phyloP scores from a whole-genome alignment of 2,113 vertebrate species.

The Labeo rohita region DNA sequence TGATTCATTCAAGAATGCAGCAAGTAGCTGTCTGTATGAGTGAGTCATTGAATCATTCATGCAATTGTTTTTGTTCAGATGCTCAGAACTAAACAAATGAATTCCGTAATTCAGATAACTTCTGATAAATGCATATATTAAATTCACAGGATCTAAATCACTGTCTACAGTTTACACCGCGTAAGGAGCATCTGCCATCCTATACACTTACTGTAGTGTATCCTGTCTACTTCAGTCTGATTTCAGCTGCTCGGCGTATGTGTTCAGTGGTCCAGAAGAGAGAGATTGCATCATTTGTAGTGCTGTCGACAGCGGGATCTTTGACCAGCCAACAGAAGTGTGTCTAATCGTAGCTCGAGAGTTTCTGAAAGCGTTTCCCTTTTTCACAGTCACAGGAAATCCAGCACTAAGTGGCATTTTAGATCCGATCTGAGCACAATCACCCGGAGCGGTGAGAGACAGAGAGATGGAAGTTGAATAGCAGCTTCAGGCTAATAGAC shows the following conservation, averaged over 20 bases:
- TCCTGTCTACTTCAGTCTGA: background rate
- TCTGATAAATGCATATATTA: background rate
- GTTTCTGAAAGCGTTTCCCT: conserved; percentile 5
- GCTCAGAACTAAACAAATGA: background rate
- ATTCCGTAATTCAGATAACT: background rate
- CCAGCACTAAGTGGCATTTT: background rate
- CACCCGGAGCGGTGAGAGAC: background rate
- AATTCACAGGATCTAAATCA: background rate
- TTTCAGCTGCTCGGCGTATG: background rate
- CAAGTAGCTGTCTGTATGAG: background rate
- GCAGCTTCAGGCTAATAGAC: background rate
- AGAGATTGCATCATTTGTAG: conserved; percentile 2
- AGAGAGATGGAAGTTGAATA: background rate
- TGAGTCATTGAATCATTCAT: background rate
- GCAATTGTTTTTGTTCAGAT: background rate
- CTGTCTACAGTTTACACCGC: background rate
- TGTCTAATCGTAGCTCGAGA: conserved; percentile 18
- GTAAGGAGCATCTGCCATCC: background rate
- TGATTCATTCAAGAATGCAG: background rate
- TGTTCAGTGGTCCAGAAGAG: background rate
- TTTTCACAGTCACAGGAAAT: background rate
- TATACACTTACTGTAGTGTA: background rate
- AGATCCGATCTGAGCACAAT: conserved; percentile 1
- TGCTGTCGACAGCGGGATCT: background rate
- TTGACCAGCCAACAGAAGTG: background rate